Evolutionary conservation across 2,797 vertebrate species (phyloP).

Genomic region (Zenarchopterus dispar): DNA sequence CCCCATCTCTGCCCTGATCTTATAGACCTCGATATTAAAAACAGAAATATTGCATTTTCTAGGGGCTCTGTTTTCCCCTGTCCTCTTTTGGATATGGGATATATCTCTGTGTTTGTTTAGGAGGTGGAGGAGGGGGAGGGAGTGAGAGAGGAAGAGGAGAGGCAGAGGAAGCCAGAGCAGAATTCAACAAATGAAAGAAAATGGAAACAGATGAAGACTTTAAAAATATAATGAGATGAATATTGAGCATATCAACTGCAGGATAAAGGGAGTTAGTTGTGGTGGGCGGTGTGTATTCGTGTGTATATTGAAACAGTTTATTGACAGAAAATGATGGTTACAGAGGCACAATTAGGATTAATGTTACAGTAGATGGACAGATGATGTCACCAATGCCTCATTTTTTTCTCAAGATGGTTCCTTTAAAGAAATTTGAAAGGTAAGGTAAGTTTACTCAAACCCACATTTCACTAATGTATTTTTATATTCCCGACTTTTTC

Average conservation of each 20-base stretch:
- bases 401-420: conserved; percentile 20
- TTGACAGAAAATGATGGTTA: conserved; percentile 65
- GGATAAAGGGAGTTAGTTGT: conserved; percentile 52
- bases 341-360: conserved; percentile 55
- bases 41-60: conserved; percentile 88
- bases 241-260: conserved; percentile 70
- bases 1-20: conserved; percentile 87
- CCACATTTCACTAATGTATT: conserved; percentile 16
- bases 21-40: conserved; percentile 90
- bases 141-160: conserved; percentile 38
- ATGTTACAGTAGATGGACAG: conserved; percentile 47
- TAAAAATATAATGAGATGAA: conserved; percentile 76
- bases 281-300: conserved; percentile 20
- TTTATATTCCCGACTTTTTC: conserved; percentile 21
- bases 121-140: conserved; percentile 20
- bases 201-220: conserved; percentile 80
- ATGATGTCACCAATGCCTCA: conserved; percentile 30
- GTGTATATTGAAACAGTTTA: conserved; percentile 54
- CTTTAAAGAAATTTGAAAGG: conserved; percentile 39
- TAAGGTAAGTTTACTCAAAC: conserved; percentile 24
- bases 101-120: conserved; percentile 67
- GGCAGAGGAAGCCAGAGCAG: conserved; percentile 56
- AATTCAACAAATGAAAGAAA: conserved; percentile 79
- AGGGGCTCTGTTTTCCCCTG: conserved; percentile 75
- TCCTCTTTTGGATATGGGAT: conserved; percentile 77